Base-by-base conservation (phyloP, 2,888 invertebrate species). In the Himalopsyche kuldschensis region DNA sequence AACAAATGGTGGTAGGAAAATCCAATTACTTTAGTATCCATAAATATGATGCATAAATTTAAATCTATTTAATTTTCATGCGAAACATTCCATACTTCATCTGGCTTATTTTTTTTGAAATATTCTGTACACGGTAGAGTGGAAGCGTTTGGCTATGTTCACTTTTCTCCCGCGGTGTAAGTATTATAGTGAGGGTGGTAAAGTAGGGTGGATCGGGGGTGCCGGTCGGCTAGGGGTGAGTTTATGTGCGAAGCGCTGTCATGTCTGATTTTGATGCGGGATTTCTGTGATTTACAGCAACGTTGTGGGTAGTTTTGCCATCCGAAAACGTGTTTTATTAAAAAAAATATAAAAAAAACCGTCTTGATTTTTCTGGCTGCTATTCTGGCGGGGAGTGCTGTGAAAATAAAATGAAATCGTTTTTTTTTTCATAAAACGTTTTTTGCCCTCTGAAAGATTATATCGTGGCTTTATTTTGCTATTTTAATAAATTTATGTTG, bases 261-360 rank as follows among this genome's bases (percentile, higher is more conserved):
- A 84, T 84, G 84, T 84, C 84, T 84, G 84, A 84, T 81, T 84
- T 84, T 84, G 84, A 84, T 84, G 84, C 48, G 81, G 84, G 84
- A 81, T 80, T 84, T 55, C 30, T 84, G 81, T 80, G 84, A 84
- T 84, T 84, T 84, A 84, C 81, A 84, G 77, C 48, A 69, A 63
- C 75, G 78, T 48, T 69, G 75, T 75, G 79, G 79, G 81, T 81
- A 76, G 35, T 80, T 31, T 79, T 46, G 48, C 48, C 41, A 41
- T 48, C 79, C 20, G 79, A 46, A 79, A 30, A 30, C 79, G 48
- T 79, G 48, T 79, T 30, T 79, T 79, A 55, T 55, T 55, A 55
- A 55, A 55, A 55, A 41, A 41, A 41, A 41, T 8, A n/a, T 8
- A 41, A 41, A 41, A 48, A 55, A 55, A 55, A 24, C 55, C 55